Evolutionary conservation across 2,888 invertebrate species (phyloP).

Genomic region (Tineola bisselliella): DNA sequence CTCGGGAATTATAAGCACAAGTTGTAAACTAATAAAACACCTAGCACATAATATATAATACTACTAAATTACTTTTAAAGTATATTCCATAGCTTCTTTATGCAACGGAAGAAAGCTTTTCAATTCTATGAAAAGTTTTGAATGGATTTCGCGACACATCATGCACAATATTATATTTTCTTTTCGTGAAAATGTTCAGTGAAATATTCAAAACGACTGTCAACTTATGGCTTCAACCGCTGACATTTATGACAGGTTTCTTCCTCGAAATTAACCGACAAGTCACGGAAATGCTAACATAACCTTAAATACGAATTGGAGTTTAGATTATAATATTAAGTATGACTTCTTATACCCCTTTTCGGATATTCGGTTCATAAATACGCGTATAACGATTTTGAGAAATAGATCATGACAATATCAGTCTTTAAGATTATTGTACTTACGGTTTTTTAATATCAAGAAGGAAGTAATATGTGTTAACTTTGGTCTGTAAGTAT

Average conservation of each 20-base stretch:
- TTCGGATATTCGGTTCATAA: background rate
- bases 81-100: too few relatives aligned
- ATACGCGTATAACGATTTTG: too few relatives aligned
- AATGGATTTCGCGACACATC: background rate
- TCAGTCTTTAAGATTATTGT: too few relatives aligned
- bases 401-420: too few relatives aligned
- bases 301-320: background rate
- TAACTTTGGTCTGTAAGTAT: too few relatives aligned
- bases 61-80: too few relatives aligned
- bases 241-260: slow-evolving; percentile 8
- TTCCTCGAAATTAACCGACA: slow-evolving; percentile 10
- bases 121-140: background rate
- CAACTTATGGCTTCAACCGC: slow-evolving; percentile 6
- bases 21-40: too few relatives aligned
- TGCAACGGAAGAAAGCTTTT: too few relatives aligned
- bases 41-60: too few relatives aligned
- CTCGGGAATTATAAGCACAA: too few relatives aligned
- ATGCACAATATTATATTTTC: background rate
- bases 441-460: too few relatives aligned
- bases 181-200: background rate
- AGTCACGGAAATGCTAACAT: slow-evolving; percentile 8
- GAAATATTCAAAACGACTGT: background rate
- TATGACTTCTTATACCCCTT: background rate
- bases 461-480: too few relatives aligned
- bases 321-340: background rate